These are phyloP conservation scores for Rhaphigaster nebulosa DNA, from an alignment of 2,888 invertebrate genomes.

Conservation along the genomic window DNA sequence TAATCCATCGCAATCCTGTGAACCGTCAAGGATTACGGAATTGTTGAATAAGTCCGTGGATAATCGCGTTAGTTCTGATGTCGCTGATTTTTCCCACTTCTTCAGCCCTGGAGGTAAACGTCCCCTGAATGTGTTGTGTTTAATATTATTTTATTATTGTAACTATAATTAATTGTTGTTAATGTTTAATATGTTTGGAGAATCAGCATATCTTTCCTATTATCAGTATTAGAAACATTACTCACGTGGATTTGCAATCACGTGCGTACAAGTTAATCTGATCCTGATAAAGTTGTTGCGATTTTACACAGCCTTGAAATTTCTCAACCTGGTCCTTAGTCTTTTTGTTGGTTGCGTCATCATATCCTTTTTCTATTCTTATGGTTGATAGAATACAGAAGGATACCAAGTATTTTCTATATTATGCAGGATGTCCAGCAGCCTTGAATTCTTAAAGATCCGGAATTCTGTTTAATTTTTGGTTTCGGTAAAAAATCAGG, in stretches of 20 bases:
- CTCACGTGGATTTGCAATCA: too few relatives aligned
- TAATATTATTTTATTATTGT: background rate
- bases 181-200: too few relatives aligned
- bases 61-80: background rate
- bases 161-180: too few relatives aligned
- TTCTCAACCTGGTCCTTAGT: background rate
- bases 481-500: too few relatives aligned
- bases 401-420: too few relatives aligned
- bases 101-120: background rate
- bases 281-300: background rate
- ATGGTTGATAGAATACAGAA: background rate
- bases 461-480: too few relatives aligned
- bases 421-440: too few relatives aligned
- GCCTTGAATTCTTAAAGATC: too few relatives aligned
- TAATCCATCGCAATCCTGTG: background rate
- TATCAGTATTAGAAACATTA: too few relatives aligned
- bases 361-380: background rate
- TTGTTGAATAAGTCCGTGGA: constrained; percentile 26
- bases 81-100: background rate
- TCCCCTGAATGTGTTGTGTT: background rate
- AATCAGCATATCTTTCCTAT: too few relatives aligned
- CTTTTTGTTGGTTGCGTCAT: background rate
- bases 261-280: too few relatives aligned
- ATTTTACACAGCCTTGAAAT: background rate
- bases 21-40: background rate